Conservation (phyloP, 2,797 vertebrate genomes). For the Phaenicophaeus curvirostris region DNA sequence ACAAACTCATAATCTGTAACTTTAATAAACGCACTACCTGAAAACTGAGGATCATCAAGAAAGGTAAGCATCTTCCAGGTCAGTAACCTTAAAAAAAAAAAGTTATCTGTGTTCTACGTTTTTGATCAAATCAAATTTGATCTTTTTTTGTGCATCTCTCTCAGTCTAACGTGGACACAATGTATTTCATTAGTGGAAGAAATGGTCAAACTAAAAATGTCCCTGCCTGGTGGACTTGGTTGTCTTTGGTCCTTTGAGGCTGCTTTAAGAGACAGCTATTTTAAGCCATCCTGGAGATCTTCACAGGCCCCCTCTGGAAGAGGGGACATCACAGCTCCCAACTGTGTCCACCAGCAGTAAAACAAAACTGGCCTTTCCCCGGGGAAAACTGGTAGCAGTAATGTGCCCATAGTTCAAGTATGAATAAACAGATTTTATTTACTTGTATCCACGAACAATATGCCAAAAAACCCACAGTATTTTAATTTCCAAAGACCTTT, state of each 20-base stretch:
- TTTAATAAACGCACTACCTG: background rate
- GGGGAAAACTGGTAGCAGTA: background rate
- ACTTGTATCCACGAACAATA: background rate
- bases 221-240: background rate
- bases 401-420: background rate
- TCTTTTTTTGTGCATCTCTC: background rate
- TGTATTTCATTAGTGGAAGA: background rate
- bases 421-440: background rate
- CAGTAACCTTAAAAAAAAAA: background rate
- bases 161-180: background rate
- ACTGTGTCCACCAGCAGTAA: background rate
- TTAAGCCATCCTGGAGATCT: background rate
- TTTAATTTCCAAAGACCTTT: background rate
- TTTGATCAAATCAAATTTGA: background rate
- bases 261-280: background rate
- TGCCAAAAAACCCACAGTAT: background rate
- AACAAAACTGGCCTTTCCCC: background rate
- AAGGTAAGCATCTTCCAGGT: background rate
- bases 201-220: background rate
- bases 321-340: background rate
- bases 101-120: background rate
- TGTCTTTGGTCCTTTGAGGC: background rate
- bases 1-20: background rate
- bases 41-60: background rate
- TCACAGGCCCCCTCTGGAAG: background rate